These are phyloP conservation scores for Ophioderma brevispina DNA, from an alignment of 35 echinoderm and acorn worm species.

Conservation along the genomic window DNA sequence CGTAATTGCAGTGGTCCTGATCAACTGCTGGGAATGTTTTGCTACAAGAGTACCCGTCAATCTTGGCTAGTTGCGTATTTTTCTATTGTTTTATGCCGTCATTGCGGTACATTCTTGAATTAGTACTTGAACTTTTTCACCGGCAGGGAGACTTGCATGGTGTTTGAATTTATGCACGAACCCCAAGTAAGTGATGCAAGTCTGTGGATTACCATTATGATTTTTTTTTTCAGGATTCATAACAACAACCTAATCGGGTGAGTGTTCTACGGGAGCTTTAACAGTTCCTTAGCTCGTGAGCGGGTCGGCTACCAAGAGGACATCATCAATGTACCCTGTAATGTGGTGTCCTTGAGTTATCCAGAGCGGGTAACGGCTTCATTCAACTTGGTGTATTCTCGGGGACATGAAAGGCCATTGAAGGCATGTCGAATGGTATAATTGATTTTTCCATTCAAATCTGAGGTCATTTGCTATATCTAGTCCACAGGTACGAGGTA, in stretches of 20 bases:
- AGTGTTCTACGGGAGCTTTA: not conserved
- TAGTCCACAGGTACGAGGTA: conserved; percentile 50
- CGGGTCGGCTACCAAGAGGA: no score
- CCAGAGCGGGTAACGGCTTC: conserved; percentile 22
- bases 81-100: no score
- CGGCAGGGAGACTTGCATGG: no score
- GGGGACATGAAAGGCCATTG: conserved; percentile 42
- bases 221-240: conserved; percentile 41
- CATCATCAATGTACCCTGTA: conserved; percentile 24
- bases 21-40: not conserved
- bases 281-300: conserved; percentile 18
- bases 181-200: no score
- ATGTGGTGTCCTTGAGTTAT: not conserved
- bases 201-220: no score
- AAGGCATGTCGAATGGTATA: conserved; percentile 51
- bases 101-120: conserved; percentile 28
- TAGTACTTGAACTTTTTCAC: conserved; percentile 23
- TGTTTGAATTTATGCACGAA: no score
- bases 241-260: conserved; percentile 30
- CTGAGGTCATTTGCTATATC: conserved; percentile 46
- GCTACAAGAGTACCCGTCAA: not conserved
- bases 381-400: conserved; percentile 28
- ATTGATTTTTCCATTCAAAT: conserved; percentile 48
- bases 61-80: no score
- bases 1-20: not conserved